Evolutionary conservation across 2,888 invertebrate species (phyloP).

Genomic region (Agelastica alni): DNA sequence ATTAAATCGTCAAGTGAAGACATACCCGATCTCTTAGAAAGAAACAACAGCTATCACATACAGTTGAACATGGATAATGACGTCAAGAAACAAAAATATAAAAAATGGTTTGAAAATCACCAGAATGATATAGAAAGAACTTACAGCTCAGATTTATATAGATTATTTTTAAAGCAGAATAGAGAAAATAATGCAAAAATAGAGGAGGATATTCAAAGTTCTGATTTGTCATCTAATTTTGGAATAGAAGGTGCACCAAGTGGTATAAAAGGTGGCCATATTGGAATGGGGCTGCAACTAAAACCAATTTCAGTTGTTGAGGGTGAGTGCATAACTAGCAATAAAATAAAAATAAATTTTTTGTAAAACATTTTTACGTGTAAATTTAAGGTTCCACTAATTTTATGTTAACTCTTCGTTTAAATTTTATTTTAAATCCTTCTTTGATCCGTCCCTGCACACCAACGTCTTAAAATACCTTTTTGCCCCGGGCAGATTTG

Average conservation of each 20-base stretch:
- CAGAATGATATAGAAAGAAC: conserved; percentile 21
- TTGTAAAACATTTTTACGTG: too few species aligned
- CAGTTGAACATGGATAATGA: conserved; percentile 43
- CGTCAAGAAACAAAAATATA: conserved; percentile 39
- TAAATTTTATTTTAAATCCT: too few species aligned
- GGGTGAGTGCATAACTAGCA: conserved; percentile 14
- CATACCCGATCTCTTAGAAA: conserved; percentile 48
- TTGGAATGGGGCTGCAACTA: conserved; percentile 44
- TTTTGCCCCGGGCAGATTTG: too few species aligned
- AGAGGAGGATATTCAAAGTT: conserved; percentile 26
- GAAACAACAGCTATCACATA: conserved; percentile 47
- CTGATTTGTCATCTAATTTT: conserved; percentile 39
- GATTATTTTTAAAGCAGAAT: conserved; percentile 24
- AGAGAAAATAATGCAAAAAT: conserved; percentile 30
- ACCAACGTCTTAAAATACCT: too few species aligned
- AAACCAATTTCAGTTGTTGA: conserved; percentile 17
- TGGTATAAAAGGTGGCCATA: conserved; percentile 40
- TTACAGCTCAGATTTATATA: conserved; percentile 14
- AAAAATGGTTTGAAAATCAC: conserved; percentile 39
- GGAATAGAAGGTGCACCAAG: conserved; percentile 49
- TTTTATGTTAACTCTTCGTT: too few species aligned
- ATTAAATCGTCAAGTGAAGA: conserved; percentile 45
- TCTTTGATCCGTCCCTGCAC: too few species aligned
- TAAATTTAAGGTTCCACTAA: too few species aligned
- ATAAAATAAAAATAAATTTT: too few species aligned